Percentiles rank a stretch among this genome's conserved stretches.
These are phyloP conservation scores for Papilio xuthus DNA, from an alignment of 1,140 invertebrate genomes.

Conservation along the genomic window DNA sequence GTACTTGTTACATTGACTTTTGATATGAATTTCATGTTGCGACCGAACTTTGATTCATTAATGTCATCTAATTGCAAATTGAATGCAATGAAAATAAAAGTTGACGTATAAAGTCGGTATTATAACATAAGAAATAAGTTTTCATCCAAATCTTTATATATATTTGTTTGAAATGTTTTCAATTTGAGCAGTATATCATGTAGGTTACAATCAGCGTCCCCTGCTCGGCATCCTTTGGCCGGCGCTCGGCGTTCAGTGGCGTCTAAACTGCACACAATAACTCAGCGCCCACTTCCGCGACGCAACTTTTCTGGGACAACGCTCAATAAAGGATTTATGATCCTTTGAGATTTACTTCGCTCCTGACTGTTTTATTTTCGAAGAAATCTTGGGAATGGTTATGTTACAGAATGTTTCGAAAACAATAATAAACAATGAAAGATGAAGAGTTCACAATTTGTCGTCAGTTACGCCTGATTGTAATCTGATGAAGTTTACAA, in stretches of 20 bases:
- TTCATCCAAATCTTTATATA: not conserved
- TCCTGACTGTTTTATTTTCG: not conserved
- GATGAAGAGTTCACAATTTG: not conserved
- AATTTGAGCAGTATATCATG: not conserved
- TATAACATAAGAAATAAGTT: not conserved
- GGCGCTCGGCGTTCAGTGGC: not conserved
- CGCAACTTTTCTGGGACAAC: conserved; percentile 22
- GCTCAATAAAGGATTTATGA: conserved; percentile 31
- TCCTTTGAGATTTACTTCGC: conserved; percentile 6
- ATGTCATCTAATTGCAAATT: not conserved
- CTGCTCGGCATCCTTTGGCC: not conserved
- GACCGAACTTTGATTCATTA: not conserved
- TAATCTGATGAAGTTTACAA: not conserved
- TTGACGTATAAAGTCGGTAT: not conserved
- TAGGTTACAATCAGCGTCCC: not conserved
- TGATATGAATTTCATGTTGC: not conserved
- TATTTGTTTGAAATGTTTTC: not conserved
- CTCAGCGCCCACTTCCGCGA: not conserved
- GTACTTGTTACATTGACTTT: not conserved
- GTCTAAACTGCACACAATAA: conserved; percentile 20
- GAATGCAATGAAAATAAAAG: not conserved
- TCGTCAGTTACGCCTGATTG: too few relatives aligned
- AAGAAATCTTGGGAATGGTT: not conserved
- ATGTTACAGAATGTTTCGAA: not conserved
- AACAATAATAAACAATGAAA: too few relatives aligned